Evolutionary conservation across 2,797 vertebrate species (phyloP), one percentile per base, ranked within the genome.

Genomic region (Darevskia nairensis): DNA sequence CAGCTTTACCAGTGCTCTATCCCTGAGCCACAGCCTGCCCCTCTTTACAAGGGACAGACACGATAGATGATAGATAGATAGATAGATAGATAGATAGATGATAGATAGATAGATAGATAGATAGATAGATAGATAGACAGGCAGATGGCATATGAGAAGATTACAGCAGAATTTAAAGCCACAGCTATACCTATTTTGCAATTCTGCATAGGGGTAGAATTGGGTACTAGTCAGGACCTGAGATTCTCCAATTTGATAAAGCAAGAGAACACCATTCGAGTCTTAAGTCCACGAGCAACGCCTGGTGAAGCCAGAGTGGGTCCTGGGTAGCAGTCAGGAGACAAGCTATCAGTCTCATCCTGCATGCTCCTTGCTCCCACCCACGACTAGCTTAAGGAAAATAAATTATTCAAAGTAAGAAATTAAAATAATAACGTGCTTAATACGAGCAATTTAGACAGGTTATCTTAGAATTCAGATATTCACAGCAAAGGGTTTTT

Each of bases 391-490:
- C 29, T 8, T 25, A 82, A 17, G 55, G 23, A 75, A n/a, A 85
- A 80, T 29, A 75, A 80, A 80, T 80, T 64, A 84, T 46, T 59
- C 21, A 79, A 46, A 71, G 35, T 79, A 84, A 75, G n/a, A 46
- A 17, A 50, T 50, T 59, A 79, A 80, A 80, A 75, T 61, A 61
- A 61, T 39, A 68, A 55, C 64, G 21, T 74, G 25, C 9, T 83
- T 76, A 50, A 66, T 68, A 46, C 44, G 35, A 83, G 41, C 10
- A 59, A 17, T 71, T 46, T 44, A 80, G 32, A 50, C 23, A 17
- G 55, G 50, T 15, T 75, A 17, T 46, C 39, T 74, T 81, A n/a
- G 35, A 74, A 81, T 82, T 87, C 68, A 44, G 25, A 55, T 59
- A 39, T 80, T 29, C 39, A 23, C 11, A 55, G 35, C 7, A 9